phyloP scores from a whole-genome alignment of 2,113 vertebrate genomes.

The Pogonocichla stellata region DNA sequence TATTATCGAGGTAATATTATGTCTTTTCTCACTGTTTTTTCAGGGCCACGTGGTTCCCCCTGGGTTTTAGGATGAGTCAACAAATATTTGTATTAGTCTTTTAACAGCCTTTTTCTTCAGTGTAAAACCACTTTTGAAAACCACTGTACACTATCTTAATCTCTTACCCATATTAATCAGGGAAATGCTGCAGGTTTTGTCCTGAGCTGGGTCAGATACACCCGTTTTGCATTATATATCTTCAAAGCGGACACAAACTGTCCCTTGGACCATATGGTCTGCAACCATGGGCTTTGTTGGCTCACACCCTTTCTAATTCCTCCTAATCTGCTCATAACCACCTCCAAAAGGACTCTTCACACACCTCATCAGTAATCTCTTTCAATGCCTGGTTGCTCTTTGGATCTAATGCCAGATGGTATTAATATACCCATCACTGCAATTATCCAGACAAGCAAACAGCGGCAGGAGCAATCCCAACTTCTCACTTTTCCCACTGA shows the following conservation, averaged over 20 bases:
- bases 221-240: background rate
- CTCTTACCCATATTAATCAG: background rate
- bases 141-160: background rate
- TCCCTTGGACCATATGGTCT: background rate
- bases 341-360: background rate
- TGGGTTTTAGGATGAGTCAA: background rate
- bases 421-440: constrained; percentile 30
- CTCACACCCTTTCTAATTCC: background rate
- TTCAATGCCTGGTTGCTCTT: background rate
- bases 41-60: background rate
- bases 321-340: constrained; percentile 15
- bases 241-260: background rate
- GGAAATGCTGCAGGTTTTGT: background rate
- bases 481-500: constrained; percentile 1
- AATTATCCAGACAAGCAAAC: constrained; percentile 33
- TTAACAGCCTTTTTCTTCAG: background rate
- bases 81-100: background rate
- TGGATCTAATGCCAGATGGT: background rate
- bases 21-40: background rate
- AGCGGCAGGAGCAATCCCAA: background rate
- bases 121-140: background rate
- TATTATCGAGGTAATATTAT: background rate
- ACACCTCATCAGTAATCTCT: constrained; percentile 9
- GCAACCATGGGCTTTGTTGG: background rate
- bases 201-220: background rate